A percentile compares a stretch with the other conserved stretches of the same genome.
Conservation (phyloP, 2,888 invertebrate genomes). For the Eupithecia vulgata region DNA sequence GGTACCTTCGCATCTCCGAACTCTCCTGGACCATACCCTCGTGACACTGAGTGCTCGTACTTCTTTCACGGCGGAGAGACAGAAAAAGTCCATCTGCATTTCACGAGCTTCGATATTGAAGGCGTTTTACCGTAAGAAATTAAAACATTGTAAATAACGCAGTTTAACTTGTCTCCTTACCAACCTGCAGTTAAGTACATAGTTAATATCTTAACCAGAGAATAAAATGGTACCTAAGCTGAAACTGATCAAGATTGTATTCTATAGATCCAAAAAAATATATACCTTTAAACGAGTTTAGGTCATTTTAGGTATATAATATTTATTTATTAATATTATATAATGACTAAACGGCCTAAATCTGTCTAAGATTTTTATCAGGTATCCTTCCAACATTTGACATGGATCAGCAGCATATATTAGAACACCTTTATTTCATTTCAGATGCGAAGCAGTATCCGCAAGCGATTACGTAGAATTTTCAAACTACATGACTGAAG, state of each 20-base stretch:
- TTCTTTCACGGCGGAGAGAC: conserved; percentile 92
- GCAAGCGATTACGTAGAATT: conserved; percentile 98
- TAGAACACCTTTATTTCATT: conserved; percentile 42
- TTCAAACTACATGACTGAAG: conserved; percentile 95
- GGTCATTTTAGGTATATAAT: no score
- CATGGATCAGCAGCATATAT: background rate
- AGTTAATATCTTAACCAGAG: no score
- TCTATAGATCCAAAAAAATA: no score
- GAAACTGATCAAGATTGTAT: background rate
- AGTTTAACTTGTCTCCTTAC: background rate
- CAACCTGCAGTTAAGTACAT: background rate
- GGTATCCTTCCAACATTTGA: no score
- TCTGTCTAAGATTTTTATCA: no score
- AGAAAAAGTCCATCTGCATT: conserved; percentile 92
- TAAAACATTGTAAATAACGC: background rate
- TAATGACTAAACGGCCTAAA: no score
- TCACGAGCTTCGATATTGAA: conserved; percentile 96
- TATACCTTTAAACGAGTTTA: no score
- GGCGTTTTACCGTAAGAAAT: conserved; percentile 94
- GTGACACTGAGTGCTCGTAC: conserved; percentile 95
- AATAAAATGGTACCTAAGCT: background rate
- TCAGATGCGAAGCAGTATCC: conserved; percentile 94
- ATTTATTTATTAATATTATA: no score
- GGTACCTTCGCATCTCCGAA: conserved; percentile 95
- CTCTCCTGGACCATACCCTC: conserved; percentile 94